Conservation (phyloP, 2,888 invertebrate species). For the Phyllotreta striolata region DNA sequence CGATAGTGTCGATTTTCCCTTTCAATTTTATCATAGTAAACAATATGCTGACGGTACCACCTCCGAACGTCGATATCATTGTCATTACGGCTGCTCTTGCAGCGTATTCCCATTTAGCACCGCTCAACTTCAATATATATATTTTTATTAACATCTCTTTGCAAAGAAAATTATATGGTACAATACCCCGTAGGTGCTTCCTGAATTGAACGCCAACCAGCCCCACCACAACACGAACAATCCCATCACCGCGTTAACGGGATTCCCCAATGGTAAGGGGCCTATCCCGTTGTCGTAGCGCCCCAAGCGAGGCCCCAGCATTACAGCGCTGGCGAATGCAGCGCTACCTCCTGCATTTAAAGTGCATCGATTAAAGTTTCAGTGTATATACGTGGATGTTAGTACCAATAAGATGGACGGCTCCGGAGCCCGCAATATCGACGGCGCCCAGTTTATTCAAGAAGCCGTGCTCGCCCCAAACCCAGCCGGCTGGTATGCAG, state of each 20-base stretch:
- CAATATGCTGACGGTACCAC: conserved; percentile 75
- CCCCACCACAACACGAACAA: conserved; percentile 97
- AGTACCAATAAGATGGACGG: conserved; percentile 85
- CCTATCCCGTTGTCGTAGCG: conserved; percentile 80
- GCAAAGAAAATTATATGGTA: background rate
- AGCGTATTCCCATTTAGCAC: conserved; percentile 90
- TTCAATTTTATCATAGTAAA: conserved; percentile 73
- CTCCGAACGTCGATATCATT: conserved; percentile 90
- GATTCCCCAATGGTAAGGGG: conserved; percentile 83
- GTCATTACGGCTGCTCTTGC: conserved; percentile 90
- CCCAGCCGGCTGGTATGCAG: conserved; percentile 93
- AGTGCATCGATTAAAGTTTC: background rate
- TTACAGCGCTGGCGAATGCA: conserved; percentile 87
- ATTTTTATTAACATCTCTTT: background rate
- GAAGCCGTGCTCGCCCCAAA: conserved; percentile 90
- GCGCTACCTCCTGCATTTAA: conserved; percentile 67
- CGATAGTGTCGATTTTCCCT: conserved; percentile 80
- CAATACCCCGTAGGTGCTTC: conserved; percentile 83
- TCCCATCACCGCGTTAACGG: conserved; percentile 91
- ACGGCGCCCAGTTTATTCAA: conserved; percentile 84
- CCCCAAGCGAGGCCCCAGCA: conserved; percentile 89
- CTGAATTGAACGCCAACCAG: conserved; percentile 95
- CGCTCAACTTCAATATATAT: conserved; percentile 66
- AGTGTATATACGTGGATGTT: background rate
- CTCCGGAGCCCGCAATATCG: conserved; percentile 92